Conservation (phyloP, 2,113 vertebrate genomes). For the Astur gentilis region DNA sequence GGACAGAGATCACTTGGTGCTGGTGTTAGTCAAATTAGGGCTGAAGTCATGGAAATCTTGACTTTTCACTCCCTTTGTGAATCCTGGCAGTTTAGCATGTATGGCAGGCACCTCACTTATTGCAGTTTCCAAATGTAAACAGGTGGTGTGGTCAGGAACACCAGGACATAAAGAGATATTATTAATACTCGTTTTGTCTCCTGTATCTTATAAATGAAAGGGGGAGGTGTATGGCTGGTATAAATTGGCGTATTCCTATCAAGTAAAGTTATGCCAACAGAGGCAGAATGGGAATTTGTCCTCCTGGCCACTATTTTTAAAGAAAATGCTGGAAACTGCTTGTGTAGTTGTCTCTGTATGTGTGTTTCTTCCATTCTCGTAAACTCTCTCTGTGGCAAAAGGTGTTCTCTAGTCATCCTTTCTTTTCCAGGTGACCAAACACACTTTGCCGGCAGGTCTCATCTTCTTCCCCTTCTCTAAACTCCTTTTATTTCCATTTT, state of each 20-base stretch:
- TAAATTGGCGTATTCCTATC: background rate
- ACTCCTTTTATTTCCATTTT: background rate
- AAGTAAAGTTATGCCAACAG: background rate
- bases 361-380: background rate
- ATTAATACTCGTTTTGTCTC: background rate
- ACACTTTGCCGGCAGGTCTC: background rate
- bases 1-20: background rate
- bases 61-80: background rate
- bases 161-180: background rate
- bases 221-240: background rate
- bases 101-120: background rate
- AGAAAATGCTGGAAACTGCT: background rate
- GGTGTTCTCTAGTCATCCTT: background rate
- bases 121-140: background rate
- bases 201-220: background rate
- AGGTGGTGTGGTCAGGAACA: background rate
- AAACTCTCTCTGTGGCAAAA: background rate
- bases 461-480: background rate
- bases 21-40: background rate
- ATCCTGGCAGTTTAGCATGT: background rate
- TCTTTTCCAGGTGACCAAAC: background rate
- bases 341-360: background rate
- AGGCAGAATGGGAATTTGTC: background rate
- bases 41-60: constrained; percentile 16
- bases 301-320: background rate